These are phyloP conservation scores for Lepidotrigona ventralis DNA, from an alignment of 1,140 invertebrate species.

Conservation along the genomic window DNA sequence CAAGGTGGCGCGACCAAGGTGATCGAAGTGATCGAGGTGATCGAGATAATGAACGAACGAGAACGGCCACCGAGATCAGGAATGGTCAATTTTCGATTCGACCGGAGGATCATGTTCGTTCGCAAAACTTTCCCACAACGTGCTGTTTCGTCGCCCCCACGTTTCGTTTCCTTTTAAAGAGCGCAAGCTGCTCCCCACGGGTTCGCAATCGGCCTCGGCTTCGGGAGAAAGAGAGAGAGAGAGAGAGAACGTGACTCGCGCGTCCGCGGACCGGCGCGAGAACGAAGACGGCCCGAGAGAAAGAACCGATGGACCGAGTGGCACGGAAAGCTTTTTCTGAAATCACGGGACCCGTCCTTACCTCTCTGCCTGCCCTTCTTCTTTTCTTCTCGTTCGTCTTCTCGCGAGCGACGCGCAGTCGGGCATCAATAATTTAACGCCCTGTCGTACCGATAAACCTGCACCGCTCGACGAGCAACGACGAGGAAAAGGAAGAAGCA, in stretches of 20 bases:
- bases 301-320: conserved; percentile 59
- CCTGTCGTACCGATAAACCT: conserved; percentile 69
- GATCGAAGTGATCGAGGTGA: neutral
- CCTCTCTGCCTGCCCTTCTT: conserved; percentile 41
- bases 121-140: conserved; percentile 60
- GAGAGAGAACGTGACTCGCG: conserved; percentile 17
- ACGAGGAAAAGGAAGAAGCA: conserved; percentile 40
- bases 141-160: conserved; percentile 50
- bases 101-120: no score
- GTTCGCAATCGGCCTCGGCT: conserved; percentile 2
- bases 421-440: conserved; percentile 75
- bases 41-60: neutral
- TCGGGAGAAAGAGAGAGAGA: conserved; percentile 11
- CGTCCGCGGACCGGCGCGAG: conserved; percentile 35
- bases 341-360: conserved; percentile 67
- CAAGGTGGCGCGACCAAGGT: neutral
- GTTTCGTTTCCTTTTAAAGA: conserved; percentile 64
- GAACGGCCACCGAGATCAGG: neutral
- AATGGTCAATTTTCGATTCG: neutral
- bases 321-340: conserved; percentile 69
- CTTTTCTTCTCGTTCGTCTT: conserved; percentile 50
- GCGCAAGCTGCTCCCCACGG: conserved; percentile 11
- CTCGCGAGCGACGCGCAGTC: conserved; percentile 60
- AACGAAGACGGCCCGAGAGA: conserved; percentile 45
- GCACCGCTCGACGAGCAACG: conserved; percentile 25